A percentile compares a stretch with the other conserved stretches of the same genome.
phyloP scores from a whole-genome alignment of 2,113 vertebrate species.

The Galemys pyrenaicus region DNA sequence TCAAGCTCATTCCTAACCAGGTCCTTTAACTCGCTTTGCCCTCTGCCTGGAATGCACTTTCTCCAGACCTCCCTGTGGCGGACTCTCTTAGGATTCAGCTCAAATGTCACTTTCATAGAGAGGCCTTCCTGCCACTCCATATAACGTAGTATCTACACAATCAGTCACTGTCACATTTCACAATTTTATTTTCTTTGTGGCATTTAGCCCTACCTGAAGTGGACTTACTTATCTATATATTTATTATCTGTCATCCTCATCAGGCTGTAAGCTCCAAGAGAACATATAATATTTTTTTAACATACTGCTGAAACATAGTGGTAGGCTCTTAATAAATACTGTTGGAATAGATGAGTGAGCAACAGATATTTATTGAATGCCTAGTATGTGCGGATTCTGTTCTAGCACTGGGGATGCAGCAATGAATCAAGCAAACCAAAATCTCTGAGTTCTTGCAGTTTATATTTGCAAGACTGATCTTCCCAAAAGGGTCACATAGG shows the following conservation, averaged over 20 bases:
- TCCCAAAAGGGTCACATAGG: no score
- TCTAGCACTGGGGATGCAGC: background rate
- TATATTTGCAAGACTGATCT: background rate
- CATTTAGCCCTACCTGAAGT: background rate
- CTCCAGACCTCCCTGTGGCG: background rate
- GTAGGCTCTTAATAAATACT: background rate
- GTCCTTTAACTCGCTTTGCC: background rate
- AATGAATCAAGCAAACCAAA: background rate
- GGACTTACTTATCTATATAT: background rate
- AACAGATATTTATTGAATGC: background rate
- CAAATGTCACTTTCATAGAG: background rate
- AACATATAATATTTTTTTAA: slow-evolving; percentile 6
- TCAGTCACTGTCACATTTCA: background rate
- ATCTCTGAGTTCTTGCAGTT: background rate
- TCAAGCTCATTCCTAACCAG: background rate
- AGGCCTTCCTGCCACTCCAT: background rate
- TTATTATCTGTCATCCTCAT: background rate
- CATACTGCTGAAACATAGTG: background rate
- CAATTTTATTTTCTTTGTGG: background rate
- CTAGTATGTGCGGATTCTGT: background rate
- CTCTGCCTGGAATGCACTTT: background rate
- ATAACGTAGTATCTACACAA: background rate
- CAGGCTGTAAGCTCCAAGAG: background rate
- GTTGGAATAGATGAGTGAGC: background rate
- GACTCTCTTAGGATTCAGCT: background rate